Evolutionary conservation across 2,888 invertebrate genomes (phyloP).

Genomic region (Tuta absoluta): DNA sequence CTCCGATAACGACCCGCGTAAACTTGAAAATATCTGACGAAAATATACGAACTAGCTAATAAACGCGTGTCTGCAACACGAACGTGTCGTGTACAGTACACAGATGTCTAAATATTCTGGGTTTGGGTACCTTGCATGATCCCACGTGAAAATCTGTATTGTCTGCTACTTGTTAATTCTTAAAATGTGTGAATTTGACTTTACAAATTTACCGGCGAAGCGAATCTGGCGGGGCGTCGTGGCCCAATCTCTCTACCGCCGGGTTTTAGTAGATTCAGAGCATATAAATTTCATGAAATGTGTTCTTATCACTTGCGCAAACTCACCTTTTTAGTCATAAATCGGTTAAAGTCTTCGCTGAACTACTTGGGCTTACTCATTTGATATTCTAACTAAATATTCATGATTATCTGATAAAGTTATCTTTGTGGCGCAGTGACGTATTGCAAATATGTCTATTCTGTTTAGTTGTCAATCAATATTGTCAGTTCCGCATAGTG

Average conservation of each 20-base stretch:
- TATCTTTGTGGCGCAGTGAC: conserved; percentile 12
- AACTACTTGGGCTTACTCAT: conserved; percentile 34
- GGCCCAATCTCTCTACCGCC: conserved; percentile 18
- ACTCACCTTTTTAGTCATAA: neutral
- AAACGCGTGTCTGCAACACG: conserved; percentile 14
- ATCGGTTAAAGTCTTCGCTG: neutral
- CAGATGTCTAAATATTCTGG: conserved; percentile 26
- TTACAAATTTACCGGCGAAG: conserved; percentile 39
- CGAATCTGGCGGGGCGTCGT: conserved; percentile 26
- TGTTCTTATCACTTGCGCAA: neutral
- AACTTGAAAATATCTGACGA: conserved; percentile 59
- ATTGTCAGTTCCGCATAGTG: neutral
- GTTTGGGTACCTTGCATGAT: conserved; percentile 16
- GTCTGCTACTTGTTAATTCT: conserved; percentile 44
- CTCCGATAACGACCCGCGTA: conserved; percentile 69
- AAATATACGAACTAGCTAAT: conserved; percentile 33
- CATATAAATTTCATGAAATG: neutral
- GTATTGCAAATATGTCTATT: neutral
- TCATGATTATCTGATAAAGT: conserved; percentile 31
- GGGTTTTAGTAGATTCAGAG: conserved; percentile 24
- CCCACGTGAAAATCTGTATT: conserved; percentile 34
- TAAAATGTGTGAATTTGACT: conserved; percentile 42
- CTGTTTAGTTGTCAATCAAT: neutral
- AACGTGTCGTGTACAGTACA: conserved; percentile 25
- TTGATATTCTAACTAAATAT: conserved; percentile 39